A percentile compares a stretch with the other conserved stretches of the same genome.
phyloP scores from a whole-genome alignment of 2,113 vertebrate genomes.

The Marmota flaviventris region DNA sequence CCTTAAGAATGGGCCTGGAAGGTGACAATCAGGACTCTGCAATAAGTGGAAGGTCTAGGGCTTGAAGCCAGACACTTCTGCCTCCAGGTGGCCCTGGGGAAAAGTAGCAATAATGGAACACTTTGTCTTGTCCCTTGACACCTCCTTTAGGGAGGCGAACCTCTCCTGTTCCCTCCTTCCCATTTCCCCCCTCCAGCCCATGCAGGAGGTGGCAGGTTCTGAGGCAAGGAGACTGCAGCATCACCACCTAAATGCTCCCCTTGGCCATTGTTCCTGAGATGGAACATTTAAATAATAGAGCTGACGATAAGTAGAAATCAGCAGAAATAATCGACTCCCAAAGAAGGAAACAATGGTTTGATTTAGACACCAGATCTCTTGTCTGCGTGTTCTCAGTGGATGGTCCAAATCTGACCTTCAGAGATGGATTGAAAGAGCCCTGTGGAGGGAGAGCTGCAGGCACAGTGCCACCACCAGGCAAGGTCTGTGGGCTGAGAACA shows the following conservation, averaged over 20 bases:
- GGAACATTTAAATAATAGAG: conserved; percentile 52
- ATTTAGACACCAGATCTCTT: conserved; percentile 35
- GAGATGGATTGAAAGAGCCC: neutral
- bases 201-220: neutral
- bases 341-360: conserved; percentile 46
- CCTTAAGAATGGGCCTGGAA: neutral
- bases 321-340: neutral
- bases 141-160: neutral
- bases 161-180: neutral
- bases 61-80: neutral
- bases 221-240: neutral
- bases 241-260: neutral
- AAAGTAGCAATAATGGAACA: neutral
- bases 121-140: neutral
- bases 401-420: conserved; percentile 42
- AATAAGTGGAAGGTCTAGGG: neutral
- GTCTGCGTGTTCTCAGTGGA: neutral
- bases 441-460: neutral
- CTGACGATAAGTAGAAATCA: neutral
- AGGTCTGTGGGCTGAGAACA: conserved; percentile 33
- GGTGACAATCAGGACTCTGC: neutral
- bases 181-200: neutral
- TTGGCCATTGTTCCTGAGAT: neutral
- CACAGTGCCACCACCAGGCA: neutral
- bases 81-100: neutral